Conservation (phyloP, 92 coral and sea anemone genomes). For the Pocillopora meandrina region DNA sequence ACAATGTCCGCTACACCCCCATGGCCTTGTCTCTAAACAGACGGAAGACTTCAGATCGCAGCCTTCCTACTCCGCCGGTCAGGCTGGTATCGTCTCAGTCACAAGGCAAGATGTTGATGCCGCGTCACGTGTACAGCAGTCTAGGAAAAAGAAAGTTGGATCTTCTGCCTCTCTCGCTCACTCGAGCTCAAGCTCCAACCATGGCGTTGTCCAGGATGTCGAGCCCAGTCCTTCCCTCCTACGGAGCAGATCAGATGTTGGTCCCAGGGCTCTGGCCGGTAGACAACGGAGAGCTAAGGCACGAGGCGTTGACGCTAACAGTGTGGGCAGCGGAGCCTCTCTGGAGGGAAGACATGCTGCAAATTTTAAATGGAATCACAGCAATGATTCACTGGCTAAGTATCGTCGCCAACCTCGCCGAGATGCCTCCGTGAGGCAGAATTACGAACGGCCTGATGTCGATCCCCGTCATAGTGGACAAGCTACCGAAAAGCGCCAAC, state of each 20-base stretch:
- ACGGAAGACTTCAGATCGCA: constrained; percentile 5
- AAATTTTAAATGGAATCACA: constrained; percentile 78
- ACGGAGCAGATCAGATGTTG: constrained; percentile 69
- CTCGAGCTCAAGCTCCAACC: constrained; percentile 63
- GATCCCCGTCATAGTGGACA: constrained; percentile 21
- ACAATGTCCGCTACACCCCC: constrained; percentile 8
- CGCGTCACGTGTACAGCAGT: constrained; percentile 14
- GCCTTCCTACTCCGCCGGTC: constrained; percentile 24
- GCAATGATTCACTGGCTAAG: constrained; percentile 77
- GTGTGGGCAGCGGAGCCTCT: constrained; percentile 71
- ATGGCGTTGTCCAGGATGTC: constrained; percentile 33
- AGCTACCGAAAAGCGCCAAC: constrained; percentile 39
- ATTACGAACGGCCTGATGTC: constrained; percentile 16
- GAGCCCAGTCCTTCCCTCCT: constrained; percentile 55
- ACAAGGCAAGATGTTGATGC: constrained; percentile 33
- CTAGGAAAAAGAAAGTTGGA: constrained; percentile 49
- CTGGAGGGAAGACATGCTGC: constrained; percentile 62
- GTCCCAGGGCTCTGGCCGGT: constrained; percentile 54
- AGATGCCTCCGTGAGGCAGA: constrained; percentile 10
- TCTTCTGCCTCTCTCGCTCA: constrained; percentile 70
- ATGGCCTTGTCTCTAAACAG: constrained; percentile 6
- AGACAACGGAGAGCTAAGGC: constrained; percentile 54
- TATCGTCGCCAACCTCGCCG: constrained; percentile 62
- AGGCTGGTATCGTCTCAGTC: constrained; percentile 27
- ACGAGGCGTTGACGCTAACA: constrained; percentile 60